Evolutionary conservation across 2,797 vertebrate genomes (phyloP).

Genomic region (Tympanoctomys barrerae): DNA sequence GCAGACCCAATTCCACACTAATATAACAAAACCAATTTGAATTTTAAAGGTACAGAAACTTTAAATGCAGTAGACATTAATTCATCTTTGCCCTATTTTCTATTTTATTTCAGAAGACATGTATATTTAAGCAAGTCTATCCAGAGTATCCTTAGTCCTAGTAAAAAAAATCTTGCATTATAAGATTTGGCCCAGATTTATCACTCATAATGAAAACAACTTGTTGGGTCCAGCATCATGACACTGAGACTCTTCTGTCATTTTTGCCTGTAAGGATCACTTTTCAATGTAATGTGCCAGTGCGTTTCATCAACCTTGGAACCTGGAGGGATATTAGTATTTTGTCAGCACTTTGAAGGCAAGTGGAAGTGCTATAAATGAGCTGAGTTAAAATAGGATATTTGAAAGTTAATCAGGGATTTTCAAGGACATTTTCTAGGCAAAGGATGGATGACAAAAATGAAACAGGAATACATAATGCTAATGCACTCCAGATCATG

Average conservation of each 20-base stretch:
- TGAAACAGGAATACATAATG: background rate
- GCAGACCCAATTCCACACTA: background rate
- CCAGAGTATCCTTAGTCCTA: background rate
- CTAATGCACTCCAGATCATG: background rate
- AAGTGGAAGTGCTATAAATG: background rate
- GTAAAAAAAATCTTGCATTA: background rate
- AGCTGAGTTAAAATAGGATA: background rate
- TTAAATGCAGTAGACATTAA: background rate
- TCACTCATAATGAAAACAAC: conserved; percentile 9
- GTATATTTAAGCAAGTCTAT: background rate
- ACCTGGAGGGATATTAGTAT: background rate
- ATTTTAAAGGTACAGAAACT: conserved; percentile 6
- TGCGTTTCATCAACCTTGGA: background rate
- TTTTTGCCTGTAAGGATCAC: background rate
- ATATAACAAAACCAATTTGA: background rate
- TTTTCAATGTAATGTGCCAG: conserved; percentile 38
- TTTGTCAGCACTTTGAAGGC: conserved; percentile 34
- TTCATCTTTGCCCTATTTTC: conserved; percentile 20
- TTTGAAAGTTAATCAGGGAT: conserved; percentile 23
- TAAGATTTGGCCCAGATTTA: conserved; percentile 17
- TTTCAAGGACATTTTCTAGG: conserved; percentile 5
- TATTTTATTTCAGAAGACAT: background rate
- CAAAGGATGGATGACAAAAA: conserved; percentile 28
- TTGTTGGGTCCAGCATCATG: background rate
- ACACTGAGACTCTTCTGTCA: background rate